phyloP scores from a whole-genome alignment of 2,113 vertebrate genomes.

The Vulpes lagopus region DNA sequence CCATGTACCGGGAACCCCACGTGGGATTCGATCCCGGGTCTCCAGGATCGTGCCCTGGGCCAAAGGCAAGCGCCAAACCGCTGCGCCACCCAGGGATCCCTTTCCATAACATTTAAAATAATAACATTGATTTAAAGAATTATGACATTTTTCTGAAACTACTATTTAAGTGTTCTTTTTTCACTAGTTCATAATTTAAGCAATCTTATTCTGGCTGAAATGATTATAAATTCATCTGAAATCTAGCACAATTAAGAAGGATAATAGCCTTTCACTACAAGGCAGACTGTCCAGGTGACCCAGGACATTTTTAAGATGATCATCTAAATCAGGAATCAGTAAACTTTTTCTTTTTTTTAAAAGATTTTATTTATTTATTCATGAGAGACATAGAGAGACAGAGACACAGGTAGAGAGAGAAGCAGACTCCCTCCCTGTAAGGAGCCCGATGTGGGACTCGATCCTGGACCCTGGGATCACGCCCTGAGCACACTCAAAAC shows the following conservation, averaged over 20 bases:
- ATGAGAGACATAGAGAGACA: no score
- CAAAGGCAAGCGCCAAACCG: no score
- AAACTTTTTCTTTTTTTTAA: not conserved
- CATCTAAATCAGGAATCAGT: slow-evolving; percentile 31
- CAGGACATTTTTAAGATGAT: not conserved
- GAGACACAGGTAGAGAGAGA: no score
- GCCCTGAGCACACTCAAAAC: no score
- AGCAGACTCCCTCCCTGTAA: no score
- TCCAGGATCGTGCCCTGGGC: no score
- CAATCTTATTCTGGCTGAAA: not conserved
- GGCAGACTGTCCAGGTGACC: not conserved
- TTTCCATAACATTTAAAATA: not conserved
- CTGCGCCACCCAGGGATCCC: no score
- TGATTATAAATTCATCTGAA: slow-evolving; percentile 52
- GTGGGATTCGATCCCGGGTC: no score
- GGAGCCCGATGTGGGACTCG: no score
- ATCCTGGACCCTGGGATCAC: no score
- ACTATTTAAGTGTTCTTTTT: slow-evolving; percentile 24
- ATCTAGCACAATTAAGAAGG: not conserved
- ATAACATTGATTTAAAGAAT: not conserved
- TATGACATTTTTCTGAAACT: slow-evolving; percentile 13
- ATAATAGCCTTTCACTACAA: not conserved
- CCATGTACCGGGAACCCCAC: no score
- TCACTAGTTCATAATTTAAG: not conserved
- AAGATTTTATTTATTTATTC: no score